Base-by-base conservation (phyloP, 2,888 invertebrate species). In the Synanthedon formicaeformis region DNA sequence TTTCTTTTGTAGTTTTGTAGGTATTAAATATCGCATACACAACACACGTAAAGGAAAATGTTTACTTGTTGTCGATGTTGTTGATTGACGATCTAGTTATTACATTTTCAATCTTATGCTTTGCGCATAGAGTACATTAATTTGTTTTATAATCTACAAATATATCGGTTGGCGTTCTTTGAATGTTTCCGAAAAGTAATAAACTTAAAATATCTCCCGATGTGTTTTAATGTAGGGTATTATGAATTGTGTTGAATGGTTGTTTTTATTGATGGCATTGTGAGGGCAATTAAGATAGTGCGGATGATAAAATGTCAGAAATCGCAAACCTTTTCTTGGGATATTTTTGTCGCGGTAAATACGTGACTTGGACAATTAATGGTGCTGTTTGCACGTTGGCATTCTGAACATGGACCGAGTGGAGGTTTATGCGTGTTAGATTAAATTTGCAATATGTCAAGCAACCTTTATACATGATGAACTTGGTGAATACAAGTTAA, bases 161-260 rank as follows among this genome's bases (percentile, higher is more conserved):
- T n/a, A 41, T 41, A 41, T 45, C 8, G 45, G 45, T 45, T 45
- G 27, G 51, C 57, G 64, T 65, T 64, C 65, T 69, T 64, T 60
- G 57, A 62, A 70, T 70, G 59, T 61, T 60, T 64, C 62, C 56
- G 57, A 64, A 67, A 69, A 65, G 62, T 62, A 45, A 45, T 45
- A 53, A 48, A 50, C 50, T 34, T 12, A 11, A 50, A 52, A 53
- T 51, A 61, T 65, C 67, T 59, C 63, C 60, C 58, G 67, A 66
- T 70, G 57, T 56, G 59, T 69, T 56, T 60, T 65, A 66, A 68
- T 66, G 66, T 67, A 51, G 55, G 55, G 48, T 52, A 54, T 41
- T 52, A 52, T 55, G 54, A 52, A 40, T 52, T 55, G 51, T 51
- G 51, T 52, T 51, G 51, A 51, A 54, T 50, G 45, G 52, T 52